phyloP scores from a whole-genome alignment of 2,113 vertebrate species.

The Aptenodytes forsteri region DNA sequence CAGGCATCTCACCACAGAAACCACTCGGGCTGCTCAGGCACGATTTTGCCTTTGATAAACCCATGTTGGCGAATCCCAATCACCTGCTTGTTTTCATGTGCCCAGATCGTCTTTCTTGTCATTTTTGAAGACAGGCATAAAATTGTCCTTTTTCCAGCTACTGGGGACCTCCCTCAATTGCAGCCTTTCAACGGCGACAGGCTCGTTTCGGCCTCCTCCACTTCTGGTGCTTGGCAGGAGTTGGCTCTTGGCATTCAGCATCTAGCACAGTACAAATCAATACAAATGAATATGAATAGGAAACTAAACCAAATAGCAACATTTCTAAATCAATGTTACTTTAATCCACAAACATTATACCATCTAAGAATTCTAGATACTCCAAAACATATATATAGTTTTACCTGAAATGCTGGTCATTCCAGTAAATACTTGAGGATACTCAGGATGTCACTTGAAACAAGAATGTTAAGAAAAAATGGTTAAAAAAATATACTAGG shows the following conservation, averaged over 20 bases:
- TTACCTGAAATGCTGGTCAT: background rate
- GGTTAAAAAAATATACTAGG: background rate
- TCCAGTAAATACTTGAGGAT: background rate
- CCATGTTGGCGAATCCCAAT: accelerated
- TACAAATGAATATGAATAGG: background rate
- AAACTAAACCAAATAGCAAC: background rate
- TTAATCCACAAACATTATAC: background rate
- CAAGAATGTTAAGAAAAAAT: background rate
- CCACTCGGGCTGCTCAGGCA: accelerated
- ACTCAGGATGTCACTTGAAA: background rate
- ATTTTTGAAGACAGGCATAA: background rate
- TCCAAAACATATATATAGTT: background rate
- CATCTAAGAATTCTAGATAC: background rate
- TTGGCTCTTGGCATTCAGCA: background rate
- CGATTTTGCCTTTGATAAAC: background rate
- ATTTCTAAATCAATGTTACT: background rate
- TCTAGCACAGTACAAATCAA: background rate
- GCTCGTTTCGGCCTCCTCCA: accelerated
- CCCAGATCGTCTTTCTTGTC: background rate
- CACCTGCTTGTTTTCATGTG: background rate
- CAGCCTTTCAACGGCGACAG: background rate
- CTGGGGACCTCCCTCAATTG: background rate
- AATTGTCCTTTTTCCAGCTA: background rate
- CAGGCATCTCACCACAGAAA: background rate
- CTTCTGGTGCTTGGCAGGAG: background rate